phyloP scores from a whole-genome alignment of 2,888 invertebrate genomes.

The Cancer borealis region DNA sequence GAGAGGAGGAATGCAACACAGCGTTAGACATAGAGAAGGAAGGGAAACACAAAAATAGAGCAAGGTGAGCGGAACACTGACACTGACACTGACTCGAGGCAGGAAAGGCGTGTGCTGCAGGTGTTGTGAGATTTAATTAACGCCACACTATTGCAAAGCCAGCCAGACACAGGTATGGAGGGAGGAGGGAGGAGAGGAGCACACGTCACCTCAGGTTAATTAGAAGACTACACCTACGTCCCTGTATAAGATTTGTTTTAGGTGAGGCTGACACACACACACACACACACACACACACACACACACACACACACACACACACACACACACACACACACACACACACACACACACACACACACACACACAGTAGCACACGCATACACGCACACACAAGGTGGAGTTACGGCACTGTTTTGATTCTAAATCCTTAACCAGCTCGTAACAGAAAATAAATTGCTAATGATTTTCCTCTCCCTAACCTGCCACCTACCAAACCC shows the following conservation, averaged over 20 bases:
- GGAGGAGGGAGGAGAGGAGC: not conserved
- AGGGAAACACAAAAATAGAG: not conserved
- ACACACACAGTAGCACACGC: not conserved
- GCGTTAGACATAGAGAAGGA: not conserved
- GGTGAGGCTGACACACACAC: not conserved
- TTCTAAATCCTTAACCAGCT: constrained; percentile 35
- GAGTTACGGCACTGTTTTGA: constrained; percentile 26
- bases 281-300: not conserved
- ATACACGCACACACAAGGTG: not conserved
- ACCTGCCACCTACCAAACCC: too few species aligned
- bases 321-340: not conserved
- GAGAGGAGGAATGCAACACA: not conserved
- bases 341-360: not conserved
- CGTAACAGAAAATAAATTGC: constrained; percentile 38
- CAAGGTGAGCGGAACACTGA: not conserved
- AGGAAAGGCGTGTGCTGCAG: not conserved
- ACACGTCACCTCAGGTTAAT: not conserved
- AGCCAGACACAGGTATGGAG: constrained; percentile 36
- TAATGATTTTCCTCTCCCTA: not conserved
- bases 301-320: constrained; percentile 30
- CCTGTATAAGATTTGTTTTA: not conserved
- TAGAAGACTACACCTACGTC: not conserved
- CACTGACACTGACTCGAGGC: too few species aligned
- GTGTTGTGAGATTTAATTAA: constrained; percentile 1
- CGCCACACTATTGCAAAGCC: constrained; percentile 6